Evolutionary conservation across 2,888 invertebrate genomes (phyloP).

Genomic region (Syrphus vitripennis): DNA sequence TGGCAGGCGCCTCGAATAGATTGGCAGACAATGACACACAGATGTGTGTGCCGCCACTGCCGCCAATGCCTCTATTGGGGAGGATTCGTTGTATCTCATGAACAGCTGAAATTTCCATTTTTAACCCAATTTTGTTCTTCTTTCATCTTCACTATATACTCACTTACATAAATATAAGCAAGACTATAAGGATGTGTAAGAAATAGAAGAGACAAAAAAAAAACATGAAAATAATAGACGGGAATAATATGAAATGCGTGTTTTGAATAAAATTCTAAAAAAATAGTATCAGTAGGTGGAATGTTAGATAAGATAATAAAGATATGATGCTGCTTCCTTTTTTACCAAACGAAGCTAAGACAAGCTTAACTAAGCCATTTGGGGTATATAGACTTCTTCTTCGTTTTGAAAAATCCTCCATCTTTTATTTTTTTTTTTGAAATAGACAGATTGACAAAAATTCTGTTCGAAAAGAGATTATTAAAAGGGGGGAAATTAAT

Average conservation of each 20-base stretch:
- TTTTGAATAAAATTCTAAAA: slow-evolving; percentile 56
- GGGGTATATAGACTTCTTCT: neutral
- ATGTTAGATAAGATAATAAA: neutral
- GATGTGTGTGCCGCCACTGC: neutral
- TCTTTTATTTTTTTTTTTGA: neutral
- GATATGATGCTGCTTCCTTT: neutral
- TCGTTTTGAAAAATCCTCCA: neutral
- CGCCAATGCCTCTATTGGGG: neutral
- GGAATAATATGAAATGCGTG: slow-evolving; percentile 64
- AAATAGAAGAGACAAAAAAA: neutral
- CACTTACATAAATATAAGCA: neutral
- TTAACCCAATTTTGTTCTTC: slow-evolving; percentile 5
- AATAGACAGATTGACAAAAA: slow-evolving; percentile 1
- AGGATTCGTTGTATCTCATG: neutral
- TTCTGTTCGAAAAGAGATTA: slow-evolving; percentile 46
- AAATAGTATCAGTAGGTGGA: slow-evolving; percentile 37
- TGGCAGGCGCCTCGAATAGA: slow-evolving; percentile 24
- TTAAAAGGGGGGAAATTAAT: slow-evolving; percentile 21
- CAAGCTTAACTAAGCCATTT: neutral
- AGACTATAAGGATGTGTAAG: neutral
- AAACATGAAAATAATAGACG: slow-evolving; percentile 46
- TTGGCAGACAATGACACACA: slow-evolving; percentile 20
- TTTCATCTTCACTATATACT: neutral
- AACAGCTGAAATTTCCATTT: slow-evolving; percentile 2
- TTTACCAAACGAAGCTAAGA: neutral